phyloP scores from a whole-genome alignment of 2,113 vertebrate species.

The Dunckerocampus dactyliophorus region DNA sequence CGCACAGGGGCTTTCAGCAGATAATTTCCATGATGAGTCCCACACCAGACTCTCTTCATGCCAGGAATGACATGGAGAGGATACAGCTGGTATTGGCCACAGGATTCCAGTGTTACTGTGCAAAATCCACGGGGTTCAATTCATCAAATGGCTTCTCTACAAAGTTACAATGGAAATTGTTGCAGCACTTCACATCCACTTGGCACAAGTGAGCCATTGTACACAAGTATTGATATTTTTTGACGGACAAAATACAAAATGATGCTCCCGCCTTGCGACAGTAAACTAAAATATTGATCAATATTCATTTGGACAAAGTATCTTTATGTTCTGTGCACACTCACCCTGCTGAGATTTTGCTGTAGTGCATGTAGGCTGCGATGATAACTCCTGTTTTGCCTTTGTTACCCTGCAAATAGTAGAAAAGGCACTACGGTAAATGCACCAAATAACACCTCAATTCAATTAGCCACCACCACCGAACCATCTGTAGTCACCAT shows the following conservation, averaged over 20 bases:
- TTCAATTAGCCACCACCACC: too few relatives aligned
- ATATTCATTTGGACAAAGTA: too few relatives aligned
- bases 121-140: slow-evolving; percentile 41
- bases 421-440: not conserved
- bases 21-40: slow-evolving; percentile 51
- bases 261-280: too few relatives aligned
- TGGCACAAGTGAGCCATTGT: not conserved
- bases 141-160: slow-evolving; percentile 37
- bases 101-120: slow-evolving; percentile 52
- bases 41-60: slow-evolving; percentile 38
- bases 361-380: slow-evolving; percentile 94
- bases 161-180: slow-evolving; percentile 21
- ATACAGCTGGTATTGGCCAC: slow-evolving; percentile 58
- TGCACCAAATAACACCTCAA: too few relatives aligned
- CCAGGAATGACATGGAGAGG: slow-evolving; percentile 56
- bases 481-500: too few relatives aligned
- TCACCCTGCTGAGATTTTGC: slow-evolving; percentile 90
- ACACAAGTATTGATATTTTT: too few relatives aligned
- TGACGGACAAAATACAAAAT: too few relatives aligned
- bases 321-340: slow-evolving; percentile 19
- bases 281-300: too few relatives aligned
- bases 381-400: slow-evolving; percentile 87
- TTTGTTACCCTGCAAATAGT: slow-evolving; percentile 79
- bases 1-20: slow-evolving; percentile 7
- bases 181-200: not conserved